phyloP scores from a whole-genome alignment of 2,888 invertebrate species.

The Tortrix viridana region DNA sequence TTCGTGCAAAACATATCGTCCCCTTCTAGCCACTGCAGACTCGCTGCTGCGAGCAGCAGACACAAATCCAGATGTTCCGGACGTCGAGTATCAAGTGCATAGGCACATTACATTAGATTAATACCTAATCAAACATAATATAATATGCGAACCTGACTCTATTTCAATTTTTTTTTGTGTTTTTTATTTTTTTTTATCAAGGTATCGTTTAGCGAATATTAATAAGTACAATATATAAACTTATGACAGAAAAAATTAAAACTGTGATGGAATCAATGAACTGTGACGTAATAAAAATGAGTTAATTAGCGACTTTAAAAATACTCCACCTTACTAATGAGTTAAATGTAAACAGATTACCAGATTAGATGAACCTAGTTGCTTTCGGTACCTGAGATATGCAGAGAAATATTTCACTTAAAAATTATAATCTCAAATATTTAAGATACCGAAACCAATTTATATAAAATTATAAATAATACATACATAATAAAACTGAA shows the following conservation, averaged over 20 bases:
- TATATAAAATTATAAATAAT: slow-evolving; percentile 60
- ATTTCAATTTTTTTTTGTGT: slow-evolving; percentile 65
- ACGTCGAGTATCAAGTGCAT: slow-evolving; percentile 68
- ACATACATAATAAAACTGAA: slow-evolving; percentile 65
- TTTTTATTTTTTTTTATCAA: slow-evolving; percentile 68
- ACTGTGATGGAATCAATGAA: slow-evolving; percentile 44
- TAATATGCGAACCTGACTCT: slow-evolving; percentile 75
- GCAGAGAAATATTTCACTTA: slow-evolving; percentile 27
- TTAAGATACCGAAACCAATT: slow-evolving; percentile 57
- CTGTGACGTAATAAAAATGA: slow-evolving; percentile 55
- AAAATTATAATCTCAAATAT: slow-evolving; percentile 43
- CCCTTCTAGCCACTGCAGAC: slow-evolving; percentile 58
- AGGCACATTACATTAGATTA: slow-evolving; percentile 80
- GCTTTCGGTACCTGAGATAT: slow-evolving; percentile 54
- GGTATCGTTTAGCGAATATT: slow-evolving; percentile 79
- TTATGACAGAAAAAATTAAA: slow-evolving; percentile 68
- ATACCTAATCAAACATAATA: slow-evolving; percentile 78
- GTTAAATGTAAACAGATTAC: slow-evolving; percentile 53
- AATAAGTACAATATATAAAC: slow-evolving; percentile 81
- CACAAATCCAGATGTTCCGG: slow-evolving; percentile 61
- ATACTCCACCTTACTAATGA: slow-evolving; percentile 74
- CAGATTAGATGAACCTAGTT: slow-evolving; percentile 54
- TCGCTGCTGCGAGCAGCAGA: slow-evolving; percentile 53
- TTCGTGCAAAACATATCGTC: slow-evolving; percentile 48
- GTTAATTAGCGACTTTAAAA: slow-evolving; percentile 63